Percentiles rank a stretch among this genome's conserved stretches.
phyloP scores from a whole-genome alignment of 2,797 vertebrate species.

The Sebastes elongatus region DNA sequence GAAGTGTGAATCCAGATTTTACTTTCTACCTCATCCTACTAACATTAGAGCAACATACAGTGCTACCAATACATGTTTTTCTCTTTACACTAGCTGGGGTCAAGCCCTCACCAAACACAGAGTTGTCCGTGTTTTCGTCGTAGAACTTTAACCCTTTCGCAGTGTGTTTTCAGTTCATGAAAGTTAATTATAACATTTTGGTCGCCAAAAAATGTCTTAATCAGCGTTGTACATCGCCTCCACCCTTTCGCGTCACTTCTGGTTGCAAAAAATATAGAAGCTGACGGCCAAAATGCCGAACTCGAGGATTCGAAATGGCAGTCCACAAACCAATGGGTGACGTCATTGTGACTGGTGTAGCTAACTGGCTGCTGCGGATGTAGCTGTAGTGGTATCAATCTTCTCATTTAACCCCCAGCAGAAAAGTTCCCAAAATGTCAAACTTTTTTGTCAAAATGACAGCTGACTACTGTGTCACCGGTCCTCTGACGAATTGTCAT shows the following conservation, averaged over 20 bases:
- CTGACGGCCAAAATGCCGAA: too few species aligned
- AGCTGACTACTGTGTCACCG: neutral
- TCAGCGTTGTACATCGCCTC: too few species aligned
- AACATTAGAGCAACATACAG: neutral
- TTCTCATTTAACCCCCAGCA: neutral
- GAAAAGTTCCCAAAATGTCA: neutral
- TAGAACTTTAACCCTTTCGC: too few species aligned
- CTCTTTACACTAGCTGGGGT: slow-evolving; percentile 1
- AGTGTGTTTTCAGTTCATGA: too few species aligned
- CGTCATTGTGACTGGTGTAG: neutral
- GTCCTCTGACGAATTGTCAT: neutral
- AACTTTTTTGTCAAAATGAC: neutral
- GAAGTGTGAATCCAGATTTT: neutral
- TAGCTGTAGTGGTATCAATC: neutral
- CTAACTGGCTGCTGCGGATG: neutral
- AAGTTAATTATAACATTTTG: too few species aligned
- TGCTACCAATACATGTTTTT: neutral
- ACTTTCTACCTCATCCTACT: neutral
- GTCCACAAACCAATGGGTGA: too few species aligned
- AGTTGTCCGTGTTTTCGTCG: slow-evolving; percentile 32
- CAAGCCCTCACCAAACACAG: slow-evolving; percentile 81
- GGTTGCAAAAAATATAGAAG: too few species aligned
- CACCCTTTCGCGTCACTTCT: too few species aligned
- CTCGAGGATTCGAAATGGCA: too few species aligned
- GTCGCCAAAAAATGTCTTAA: too few species aligned